These are phyloP conservation scores for Habroteleia sp. DNA, from an alignment of 2,888 invertebrate species.

Conservation along the genomic window DNA sequence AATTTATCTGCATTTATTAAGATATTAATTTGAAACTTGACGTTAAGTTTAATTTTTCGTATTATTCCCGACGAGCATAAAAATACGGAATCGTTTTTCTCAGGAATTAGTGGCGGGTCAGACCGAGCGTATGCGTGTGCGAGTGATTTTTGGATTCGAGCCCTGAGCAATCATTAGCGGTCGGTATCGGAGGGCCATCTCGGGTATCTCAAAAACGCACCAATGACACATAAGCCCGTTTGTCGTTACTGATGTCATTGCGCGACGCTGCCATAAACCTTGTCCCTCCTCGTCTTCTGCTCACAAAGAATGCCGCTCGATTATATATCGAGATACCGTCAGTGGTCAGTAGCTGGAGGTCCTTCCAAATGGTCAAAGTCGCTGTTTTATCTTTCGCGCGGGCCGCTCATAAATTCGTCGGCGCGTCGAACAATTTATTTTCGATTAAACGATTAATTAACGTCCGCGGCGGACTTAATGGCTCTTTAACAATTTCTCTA, in stretches of 20 bases:
- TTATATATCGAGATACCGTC: conserved; percentile 72
- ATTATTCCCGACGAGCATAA: conserved; percentile 9
- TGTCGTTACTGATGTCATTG: conserved; percentile 78
- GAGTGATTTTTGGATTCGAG: conserved; percentile 46
- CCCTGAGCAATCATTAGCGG: conserved; percentile 53
- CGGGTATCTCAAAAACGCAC: conserved; percentile 73
- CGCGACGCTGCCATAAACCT: conserved; percentile 73
- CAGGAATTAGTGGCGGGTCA: conserved; percentile 17
- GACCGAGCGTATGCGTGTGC: conserved; percentile 19
- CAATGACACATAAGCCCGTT: conserved; percentile 76
- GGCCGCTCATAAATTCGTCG: conserved; percentile 39
- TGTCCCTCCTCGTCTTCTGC: conserved; percentile 65
- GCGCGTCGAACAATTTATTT: conserved; percentile 32
- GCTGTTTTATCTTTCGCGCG: conserved; percentile 38
- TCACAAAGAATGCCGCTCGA: conserved; percentile 74
- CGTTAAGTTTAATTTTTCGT: conserved; percentile 6
- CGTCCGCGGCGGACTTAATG: conserved; percentile 3
- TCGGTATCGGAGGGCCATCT: conserved; percentile 74
- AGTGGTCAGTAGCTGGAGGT: conserved; percentile 60
- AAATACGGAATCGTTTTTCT: conserved; percentile 5
- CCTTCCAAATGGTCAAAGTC: conserved; percentile 30
- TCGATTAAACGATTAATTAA: conserved; percentile 45
- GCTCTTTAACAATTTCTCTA: conserved; percentile 8
- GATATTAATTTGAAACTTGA: conserved; percentile 6
- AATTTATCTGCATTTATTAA: no score